These are phyloP conservation scores for Leptodirus hochenwartii DNA, from an alignment of 2,888 invertebrate species.

Conservation along the genomic window DNA sequence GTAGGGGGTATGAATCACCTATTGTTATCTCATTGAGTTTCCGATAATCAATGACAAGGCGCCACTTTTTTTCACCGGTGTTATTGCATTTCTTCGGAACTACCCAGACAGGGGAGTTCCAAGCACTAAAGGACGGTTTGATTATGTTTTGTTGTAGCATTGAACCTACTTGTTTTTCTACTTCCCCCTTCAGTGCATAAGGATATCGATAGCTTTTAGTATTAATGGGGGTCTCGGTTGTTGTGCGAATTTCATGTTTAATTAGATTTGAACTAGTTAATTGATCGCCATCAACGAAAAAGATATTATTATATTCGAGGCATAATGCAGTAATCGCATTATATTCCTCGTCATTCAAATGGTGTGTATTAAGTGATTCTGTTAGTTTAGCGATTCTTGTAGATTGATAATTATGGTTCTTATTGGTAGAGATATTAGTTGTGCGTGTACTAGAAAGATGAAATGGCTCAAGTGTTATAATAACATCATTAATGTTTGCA, in stretches of 20 bases:
- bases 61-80: conserved; percentile 13
- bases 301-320: too few species aligned
- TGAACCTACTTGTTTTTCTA: conserved; percentile 13
- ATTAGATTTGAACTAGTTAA: too few species aligned
- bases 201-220: conserved; percentile 16
- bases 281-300: too few species aligned
- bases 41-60: conserved; percentile 14
- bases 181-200: conserved; percentile 14
- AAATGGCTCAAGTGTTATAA: too few species aligned
- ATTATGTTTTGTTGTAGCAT: conserved; percentile 13
- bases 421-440: too few species aligned
- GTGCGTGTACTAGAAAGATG: too few species aligned
- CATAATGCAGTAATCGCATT: too few species aligned
- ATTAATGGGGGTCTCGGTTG: conserved; percentile 11
- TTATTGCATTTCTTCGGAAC: conserved; percentile 14
- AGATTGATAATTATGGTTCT: too few species aligned
- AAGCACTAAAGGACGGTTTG: conserved; percentile 10
- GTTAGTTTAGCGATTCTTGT: too few species aligned
- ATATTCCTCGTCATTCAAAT: too few species aligned
- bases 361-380: too few species aligned
- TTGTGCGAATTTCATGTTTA: conserved; percentile 10
- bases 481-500: too few species aligned
- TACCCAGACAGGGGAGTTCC: conserved; percentile 13
- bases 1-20: conserved; percentile 18
- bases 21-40: conserved; percentile 17